These are phyloP conservation scores for Drosophila kohkoa DNA, from an alignment of 1,140 invertebrate genomes.

Conservation along the genomic window DNA sequence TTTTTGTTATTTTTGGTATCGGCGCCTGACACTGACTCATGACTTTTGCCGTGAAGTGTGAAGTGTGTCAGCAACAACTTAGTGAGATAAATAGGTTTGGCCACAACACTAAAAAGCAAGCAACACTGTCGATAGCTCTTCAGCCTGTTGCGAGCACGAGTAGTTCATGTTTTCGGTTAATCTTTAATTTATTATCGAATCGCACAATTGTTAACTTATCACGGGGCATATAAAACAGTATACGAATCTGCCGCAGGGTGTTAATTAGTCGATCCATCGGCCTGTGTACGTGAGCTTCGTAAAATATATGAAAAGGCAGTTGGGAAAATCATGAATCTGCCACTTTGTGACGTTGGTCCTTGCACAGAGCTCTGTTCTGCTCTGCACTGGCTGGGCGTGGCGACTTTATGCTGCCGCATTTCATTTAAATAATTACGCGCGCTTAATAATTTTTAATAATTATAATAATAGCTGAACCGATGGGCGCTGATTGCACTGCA, in stretches of 20 bases:
- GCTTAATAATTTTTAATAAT: constrained; percentile 84
- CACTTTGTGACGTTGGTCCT: constrained; percentile 43
- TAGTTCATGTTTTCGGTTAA: constrained; percentile 15
- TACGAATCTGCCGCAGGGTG: constrained; percentile 62
- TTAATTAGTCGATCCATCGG: constrained; percentile 59
- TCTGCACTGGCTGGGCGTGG: constrained; percentile 25
- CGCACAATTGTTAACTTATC: constrained; percentile 20
- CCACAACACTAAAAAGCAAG: not conserved
- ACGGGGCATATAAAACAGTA: constrained; percentile 9
- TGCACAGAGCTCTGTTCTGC: constrained; percentile 6
- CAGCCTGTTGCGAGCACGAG: constrained; percentile 3
- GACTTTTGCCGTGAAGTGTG: constrained; percentile 35
- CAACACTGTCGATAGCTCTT: not conserved
- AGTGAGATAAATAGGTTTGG: constrained; percentile 37
- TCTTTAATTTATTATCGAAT: constrained; percentile 26
- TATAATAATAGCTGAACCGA: constrained; percentile 74
- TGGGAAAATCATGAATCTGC: constrained; percentile 29
- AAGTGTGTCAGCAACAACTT: constrained; percentile 65
- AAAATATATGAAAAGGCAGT: constrained; percentile 6
- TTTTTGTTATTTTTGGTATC: constrained; percentile 22
- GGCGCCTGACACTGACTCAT: constrained; percentile 60
- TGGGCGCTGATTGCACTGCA: constrained; percentile 69
- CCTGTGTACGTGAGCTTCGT: constrained; percentile 48
- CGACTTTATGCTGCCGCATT: constrained; percentile 54
- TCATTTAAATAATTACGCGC: constrained; percentile 82